Base-by-base conservation (phyloP, 2,797 vertebrate genomes). In the Tragopan temminckii region DNA sequence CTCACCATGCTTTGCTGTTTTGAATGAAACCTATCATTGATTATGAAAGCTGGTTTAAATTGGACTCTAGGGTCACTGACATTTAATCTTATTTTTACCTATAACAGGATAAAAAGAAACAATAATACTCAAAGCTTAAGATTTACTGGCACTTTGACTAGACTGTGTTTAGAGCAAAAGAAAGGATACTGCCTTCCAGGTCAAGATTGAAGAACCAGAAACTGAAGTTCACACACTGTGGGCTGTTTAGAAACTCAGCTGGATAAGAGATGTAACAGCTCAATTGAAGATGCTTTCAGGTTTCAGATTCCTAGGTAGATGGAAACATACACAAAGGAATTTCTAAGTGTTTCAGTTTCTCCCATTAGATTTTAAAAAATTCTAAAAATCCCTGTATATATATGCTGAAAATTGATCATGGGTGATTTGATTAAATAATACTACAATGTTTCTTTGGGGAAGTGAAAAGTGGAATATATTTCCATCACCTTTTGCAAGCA, bases 21-120 rank as follows among this genome's bases (percentile, higher is more conserved):
- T 82, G 82, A 81, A 48, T n/a, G 53, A 78, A 74, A 79, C 19
- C 11, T 78, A 27, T 33, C 50, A 27, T 23, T 68, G 53, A 64
- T 64, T 78, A 78, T 20, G 77, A 91, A 93, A 83, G 36, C 33
- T 13, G 10, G 23, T 80, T 93, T 84, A n/a, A 62, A 86, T 69
- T 82, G 46, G 43, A 71, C 64, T 62, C 33, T 1, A 42, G 48
- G 25, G 46, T 72, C n/a, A 48, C 43, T 82, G 24, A 25, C 42
- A 80, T 36, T 70, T 71, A 42, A 40, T 72, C 53, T 95, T 20
- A 29, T 20, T 70, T 75, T 84, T 50, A 68, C 8, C 13, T 33
- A 58, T 50, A 43, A 82, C 7, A 74, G 23, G 84, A 77, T 18
- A 63, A 3, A 15, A 38, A 12, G 33, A 40, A 81, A 61, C 52